These are phyloP conservation scores for Megastigmus dorsalis DNA, from an alignment of 2,888 invertebrate genomes.

Conservation along the genomic window DNA sequence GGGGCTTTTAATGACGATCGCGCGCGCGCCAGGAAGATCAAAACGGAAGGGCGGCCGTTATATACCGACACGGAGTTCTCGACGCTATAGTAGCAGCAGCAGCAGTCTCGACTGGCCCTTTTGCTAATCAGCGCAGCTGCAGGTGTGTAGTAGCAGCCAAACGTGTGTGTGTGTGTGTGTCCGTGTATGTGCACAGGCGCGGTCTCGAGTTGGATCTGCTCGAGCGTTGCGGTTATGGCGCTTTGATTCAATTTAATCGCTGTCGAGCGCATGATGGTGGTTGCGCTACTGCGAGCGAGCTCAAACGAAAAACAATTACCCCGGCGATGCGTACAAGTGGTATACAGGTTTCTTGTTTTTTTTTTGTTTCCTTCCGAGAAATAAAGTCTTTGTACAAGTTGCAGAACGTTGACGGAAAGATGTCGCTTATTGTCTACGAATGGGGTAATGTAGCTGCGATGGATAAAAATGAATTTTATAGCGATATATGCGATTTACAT, in stretches of 20 bases:
- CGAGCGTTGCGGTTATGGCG: neutral
- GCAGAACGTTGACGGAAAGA: too few relatives aligned
- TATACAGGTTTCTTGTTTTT: too few relatives aligned
- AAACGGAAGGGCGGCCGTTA: conserved; percentile 4
- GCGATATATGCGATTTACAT: too few relatives aligned
- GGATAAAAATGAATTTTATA: too few relatives aligned
- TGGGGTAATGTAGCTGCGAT: too few relatives aligned
- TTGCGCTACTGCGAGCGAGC: neutral
- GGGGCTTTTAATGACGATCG: conserved; percentile 21
- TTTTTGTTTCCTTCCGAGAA: too few relatives aligned
- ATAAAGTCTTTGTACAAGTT: too few relatives aligned
- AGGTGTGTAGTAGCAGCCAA: too few relatives aligned
- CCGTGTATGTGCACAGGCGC: neutral
- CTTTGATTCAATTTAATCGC: conserved; percentile 32
- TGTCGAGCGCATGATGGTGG: neutral
- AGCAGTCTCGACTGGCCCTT: neutral
- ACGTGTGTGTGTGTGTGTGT: neutral
- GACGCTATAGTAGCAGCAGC: too few relatives aligned
- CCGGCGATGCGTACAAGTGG: too few relatives aligned
- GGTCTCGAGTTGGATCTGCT: neutral
- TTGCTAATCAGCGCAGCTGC: conserved; percentile 18
- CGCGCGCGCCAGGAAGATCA: conserved; percentile 24
- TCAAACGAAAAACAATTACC: conserved; percentile 4
- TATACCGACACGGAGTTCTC: too few relatives aligned
- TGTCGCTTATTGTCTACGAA: too few relatives aligned